Percentiles rank a stretch among this genome's conserved stretches.
These are phyloP conservation scores for Vulpes ferrilata DNA, from an alignment of 2,113 vertebrate genomes.

Conservation along the genomic window DNA sequence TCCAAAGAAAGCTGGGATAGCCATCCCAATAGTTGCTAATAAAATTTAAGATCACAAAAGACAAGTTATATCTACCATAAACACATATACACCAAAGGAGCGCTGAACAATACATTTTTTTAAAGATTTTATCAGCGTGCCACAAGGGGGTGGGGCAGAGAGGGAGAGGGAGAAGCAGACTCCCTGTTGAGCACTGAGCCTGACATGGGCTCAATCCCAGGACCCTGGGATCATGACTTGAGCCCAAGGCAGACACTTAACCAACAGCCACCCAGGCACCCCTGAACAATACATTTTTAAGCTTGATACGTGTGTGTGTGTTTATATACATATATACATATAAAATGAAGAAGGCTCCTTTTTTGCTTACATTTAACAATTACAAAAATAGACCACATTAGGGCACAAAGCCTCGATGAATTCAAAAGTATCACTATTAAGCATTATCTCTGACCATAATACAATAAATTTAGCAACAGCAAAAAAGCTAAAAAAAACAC, in stretches of 20 bases:
- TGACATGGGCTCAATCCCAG: background rate
- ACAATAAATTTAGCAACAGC: conserved; percentile 3
- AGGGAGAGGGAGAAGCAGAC: background rate
- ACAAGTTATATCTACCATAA: conserved; percentile 11
- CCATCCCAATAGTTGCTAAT: conserved; percentile 6
- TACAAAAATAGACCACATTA: background rate
- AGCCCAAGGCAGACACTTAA: background rate
- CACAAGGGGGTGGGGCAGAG: background rate
- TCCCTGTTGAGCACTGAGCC: background rate
- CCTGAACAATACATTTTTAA: conserved; percentile 46
- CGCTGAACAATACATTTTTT: conserved; percentile 24
- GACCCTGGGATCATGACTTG: background rate
- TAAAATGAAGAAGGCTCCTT: background rate
- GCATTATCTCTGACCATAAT: background rate
- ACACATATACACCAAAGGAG: background rate
- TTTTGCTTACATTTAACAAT: conserved; percentile 7
- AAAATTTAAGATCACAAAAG: conserved; percentile 44
- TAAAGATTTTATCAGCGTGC: background rate
- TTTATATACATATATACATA: background rate
- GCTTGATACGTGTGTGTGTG: background rate
- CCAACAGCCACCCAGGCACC: background rate
- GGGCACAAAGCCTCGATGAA: background rate
- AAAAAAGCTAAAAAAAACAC: background rate
- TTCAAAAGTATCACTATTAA: conserved; percentile 6
- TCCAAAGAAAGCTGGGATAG: conserved; percentile 10